Conservation (phyloP, 2,797 vertebrate genomes). For the Anguilla anguilla region DNA sequence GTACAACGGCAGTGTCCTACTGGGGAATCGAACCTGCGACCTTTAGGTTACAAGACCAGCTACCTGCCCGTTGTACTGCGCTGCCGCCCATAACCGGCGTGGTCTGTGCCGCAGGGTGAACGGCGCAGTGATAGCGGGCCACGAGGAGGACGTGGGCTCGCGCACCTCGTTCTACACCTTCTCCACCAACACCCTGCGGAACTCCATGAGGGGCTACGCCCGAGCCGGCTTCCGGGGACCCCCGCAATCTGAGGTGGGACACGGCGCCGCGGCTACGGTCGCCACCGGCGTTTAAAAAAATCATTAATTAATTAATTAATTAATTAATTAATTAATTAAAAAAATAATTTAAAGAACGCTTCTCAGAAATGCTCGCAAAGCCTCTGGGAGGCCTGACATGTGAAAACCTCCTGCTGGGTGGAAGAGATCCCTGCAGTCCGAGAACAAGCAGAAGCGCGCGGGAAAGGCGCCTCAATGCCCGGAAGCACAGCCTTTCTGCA, state of each 20-base stretch:
- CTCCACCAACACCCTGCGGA: constrained; percentile 80
- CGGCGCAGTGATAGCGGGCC: constrained; percentile 70
- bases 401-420: neutral
- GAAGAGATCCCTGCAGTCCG: neutral
- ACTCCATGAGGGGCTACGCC: constrained; percentile 70
- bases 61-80: neutral
- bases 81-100: neutral
- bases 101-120: constrained; percentile 67
- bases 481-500: neutral
- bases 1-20: too few relatives aligned
- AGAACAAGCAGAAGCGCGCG: neutral
- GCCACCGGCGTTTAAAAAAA: neutral
- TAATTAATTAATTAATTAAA: too few relatives aligned
- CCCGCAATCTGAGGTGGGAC: constrained; percentile 60
- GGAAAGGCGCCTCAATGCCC: neutral
- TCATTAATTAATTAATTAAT: too few relatives aligned
- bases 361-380: neutral
- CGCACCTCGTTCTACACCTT: constrained; percentile 81
- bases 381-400: neutral
- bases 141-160: constrained; percentile 75
- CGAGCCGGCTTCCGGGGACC: constrained; percentile 59
- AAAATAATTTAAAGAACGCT: too few relatives aligned
- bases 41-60: too few relatives aligned
- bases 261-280: neutral
- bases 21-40: too few relatives aligned